These are phyloP conservation scores for Thysanoteuthis rhombus DNA, from an alignment of 2,888 invertebrate species.

Conservation along the genomic window DNA sequence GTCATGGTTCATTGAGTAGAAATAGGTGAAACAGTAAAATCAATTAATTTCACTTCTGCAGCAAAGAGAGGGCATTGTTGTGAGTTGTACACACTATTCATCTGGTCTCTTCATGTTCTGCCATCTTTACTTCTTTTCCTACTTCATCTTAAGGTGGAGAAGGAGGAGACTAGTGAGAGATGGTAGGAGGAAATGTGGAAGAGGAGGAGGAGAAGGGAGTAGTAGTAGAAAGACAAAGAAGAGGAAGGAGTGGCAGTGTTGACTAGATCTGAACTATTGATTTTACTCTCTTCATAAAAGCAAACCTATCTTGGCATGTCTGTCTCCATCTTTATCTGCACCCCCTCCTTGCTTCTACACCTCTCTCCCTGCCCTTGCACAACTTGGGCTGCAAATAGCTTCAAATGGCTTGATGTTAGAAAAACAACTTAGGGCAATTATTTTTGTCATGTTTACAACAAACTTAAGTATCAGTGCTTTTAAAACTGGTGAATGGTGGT, in stretches of 20 bases:
- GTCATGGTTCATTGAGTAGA: not conserved
- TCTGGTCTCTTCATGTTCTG: not conserved
- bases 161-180: not conserved
- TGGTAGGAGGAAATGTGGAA: not conserved
- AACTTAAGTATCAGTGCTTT: not conserved
- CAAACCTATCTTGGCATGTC: not conserved
- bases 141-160: not conserved
- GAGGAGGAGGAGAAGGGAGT: not conserved
- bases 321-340: not conserved
- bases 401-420: not conserved
- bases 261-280: not conserved
- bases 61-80: not conserved
- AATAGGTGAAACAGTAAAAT: not conserved
- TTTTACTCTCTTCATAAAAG: not conserved
- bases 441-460: not conserved
- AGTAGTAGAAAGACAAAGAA: not conserved
- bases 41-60: not conserved
- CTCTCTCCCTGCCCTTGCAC: not conserved
- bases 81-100: not conserved
- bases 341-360: not conserved
- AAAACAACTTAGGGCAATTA: not conserved
- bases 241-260: not conserved
- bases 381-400: constrained; percentile 12
- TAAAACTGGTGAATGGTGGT: not conserved
- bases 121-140: not conserved